Conservation (phyloP, 2,113 vertebrate species). For the Megalops atlanticus region DNA sequence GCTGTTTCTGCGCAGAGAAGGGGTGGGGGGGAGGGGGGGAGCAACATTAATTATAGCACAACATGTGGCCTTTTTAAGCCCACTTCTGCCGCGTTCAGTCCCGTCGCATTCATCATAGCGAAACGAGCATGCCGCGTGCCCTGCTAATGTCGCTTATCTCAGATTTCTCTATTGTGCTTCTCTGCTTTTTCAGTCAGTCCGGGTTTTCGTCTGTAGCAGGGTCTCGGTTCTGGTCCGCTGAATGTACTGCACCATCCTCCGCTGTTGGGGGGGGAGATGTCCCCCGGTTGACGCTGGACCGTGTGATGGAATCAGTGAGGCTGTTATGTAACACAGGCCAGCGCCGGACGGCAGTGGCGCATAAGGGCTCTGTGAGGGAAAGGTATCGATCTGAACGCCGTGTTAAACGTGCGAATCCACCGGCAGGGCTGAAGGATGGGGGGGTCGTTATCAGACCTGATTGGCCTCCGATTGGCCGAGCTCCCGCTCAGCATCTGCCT, state of each 20-base stretch:
- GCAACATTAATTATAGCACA: conserved; percentile 50
- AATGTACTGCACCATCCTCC: too few relatives aligned
- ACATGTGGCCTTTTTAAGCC: conserved; percentile 7
- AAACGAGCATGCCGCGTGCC: background rate
- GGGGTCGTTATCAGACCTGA: too few relatives aligned
- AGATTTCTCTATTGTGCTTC: background rate
- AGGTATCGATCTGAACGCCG: background rate
- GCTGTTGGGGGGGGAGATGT: too few relatives aligned
- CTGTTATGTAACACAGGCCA: too few relatives aligned
- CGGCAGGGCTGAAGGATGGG: background rate
- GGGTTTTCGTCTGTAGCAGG: background rate
- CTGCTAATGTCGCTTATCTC: background rate
- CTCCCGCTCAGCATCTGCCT: background rate
- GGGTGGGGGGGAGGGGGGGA: conserved; percentile 1
- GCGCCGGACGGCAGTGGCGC: background rate
- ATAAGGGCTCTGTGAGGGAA: background rate
- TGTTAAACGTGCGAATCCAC: background rate
- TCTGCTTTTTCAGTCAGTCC: background rate
- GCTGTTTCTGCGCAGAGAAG: conserved; percentile 41
- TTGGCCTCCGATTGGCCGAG: too few relatives aligned
- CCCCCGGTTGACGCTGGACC: too few relatives aligned
- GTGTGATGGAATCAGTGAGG: too few relatives aligned
- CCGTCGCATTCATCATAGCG: conserved; percentile 6
- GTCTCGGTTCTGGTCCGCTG: too few relatives aligned
- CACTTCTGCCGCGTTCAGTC: conserved; percentile 36